A percentile compares a stretch with the other conserved stretches of the same genome.
Evolutionary conservation across 2,113 vertebrate genomes (phyloP).

Genomic region (Ptilorrhoa leucosticta): DNA sequence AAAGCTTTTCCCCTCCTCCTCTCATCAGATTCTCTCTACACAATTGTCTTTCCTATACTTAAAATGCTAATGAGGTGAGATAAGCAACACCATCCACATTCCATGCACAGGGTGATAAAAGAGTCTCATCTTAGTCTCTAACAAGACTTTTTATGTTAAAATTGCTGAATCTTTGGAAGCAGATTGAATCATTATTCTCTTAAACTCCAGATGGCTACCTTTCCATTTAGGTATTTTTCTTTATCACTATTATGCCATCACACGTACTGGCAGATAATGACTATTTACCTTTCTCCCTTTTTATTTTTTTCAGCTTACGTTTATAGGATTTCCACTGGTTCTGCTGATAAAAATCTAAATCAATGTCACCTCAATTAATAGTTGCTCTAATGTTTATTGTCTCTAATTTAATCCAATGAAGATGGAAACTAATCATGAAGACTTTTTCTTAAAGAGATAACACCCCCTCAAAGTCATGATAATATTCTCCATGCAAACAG

Average conservation of each 20-base stretch:
- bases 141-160: conserved; percentile 29
- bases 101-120: neutral
- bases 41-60: neutral
- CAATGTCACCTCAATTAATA: neutral
- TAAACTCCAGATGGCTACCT: conserved; percentile 46
- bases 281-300: neutral
- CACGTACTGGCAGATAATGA: neutral
- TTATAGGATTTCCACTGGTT: neutral
- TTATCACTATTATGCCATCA: conserved; percentile 23
- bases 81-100: neutral
- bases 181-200: conserved; percentile 39
- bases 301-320: neutral
- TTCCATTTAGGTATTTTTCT: conserved; percentile 36
- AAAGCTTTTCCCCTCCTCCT: neutral
- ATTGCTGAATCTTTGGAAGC: neutral
- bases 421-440: neutral
- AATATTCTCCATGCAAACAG: neutral
- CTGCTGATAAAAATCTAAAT: neutral
- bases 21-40: neutral
- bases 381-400: neutral
- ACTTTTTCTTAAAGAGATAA: neutral
- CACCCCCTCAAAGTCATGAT: neutral
- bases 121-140: neutral
- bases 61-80: neutral
- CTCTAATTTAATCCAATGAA: neutral